Percentiles rank a stretch among this genome's conserved stretches.
These are phyloP conservation scores for Dipodomys merriami DNA, from an alignment of 2,113 vertebrate species.

Conservation along the genomic window DNA sequence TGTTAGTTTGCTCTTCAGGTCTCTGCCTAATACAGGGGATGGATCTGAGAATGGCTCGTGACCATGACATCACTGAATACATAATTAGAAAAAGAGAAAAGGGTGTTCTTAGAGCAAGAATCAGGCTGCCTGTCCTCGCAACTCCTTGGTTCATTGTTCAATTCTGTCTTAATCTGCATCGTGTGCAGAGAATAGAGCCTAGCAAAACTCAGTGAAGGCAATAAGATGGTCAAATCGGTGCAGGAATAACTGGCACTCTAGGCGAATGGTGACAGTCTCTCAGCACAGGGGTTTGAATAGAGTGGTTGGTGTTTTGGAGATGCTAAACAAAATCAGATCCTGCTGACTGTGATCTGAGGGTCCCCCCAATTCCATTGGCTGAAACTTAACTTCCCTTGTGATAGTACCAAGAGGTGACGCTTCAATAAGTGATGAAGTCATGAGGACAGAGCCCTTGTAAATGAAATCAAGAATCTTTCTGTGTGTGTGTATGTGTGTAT, in stretches of 20 bases:
- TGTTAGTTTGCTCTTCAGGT: not conserved
- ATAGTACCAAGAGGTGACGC: not conserved
- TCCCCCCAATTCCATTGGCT: not conserved
- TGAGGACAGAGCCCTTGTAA: not conserved
- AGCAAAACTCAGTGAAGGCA: too few relatives aligned
- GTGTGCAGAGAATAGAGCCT: not conserved
- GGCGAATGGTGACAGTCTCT: not conserved
- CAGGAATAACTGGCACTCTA: not conserved
- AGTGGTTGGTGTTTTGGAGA: not conserved
- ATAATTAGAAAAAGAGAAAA: not conserved
- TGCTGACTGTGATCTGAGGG: not conserved
- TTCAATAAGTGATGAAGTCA: not conserved
- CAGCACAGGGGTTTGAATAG: too few relatives aligned
- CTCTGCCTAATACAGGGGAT: not conserved
- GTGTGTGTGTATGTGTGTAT: too few relatives aligned
- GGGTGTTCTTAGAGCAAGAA: not conserved
- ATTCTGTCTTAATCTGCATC: not conserved
- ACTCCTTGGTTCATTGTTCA: not conserved
- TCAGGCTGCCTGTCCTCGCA: not conserved
- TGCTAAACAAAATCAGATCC: not conserved
- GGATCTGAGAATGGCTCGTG: not conserved
- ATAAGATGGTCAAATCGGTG: not conserved
- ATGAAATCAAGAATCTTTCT: not conserved
- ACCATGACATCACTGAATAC: not conserved
- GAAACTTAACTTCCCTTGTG: not conserved